Evolutionary conservation across 1,140 invertebrate genomes (phyloP), one percentile per base, ranked within the genome.

Genomic region (Paraescarpia echinospica): DNA sequence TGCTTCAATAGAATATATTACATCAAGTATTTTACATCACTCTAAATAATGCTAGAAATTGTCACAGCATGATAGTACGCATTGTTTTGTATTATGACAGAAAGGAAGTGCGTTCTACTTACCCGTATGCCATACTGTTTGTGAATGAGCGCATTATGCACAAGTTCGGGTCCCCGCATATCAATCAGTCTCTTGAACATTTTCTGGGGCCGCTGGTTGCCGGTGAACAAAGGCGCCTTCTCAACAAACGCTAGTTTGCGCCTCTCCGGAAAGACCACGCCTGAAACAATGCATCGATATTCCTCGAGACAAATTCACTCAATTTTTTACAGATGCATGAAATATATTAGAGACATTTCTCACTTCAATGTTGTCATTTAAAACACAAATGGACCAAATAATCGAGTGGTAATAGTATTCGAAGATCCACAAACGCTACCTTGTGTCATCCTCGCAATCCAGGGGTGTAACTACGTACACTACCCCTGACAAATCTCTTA

Each of bases 91-190:
- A 35, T 35, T 4, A 91, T 27, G 31, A 91, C 18, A 34, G 91
- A 93, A 93, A 34, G 91, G 91, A 93, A 51, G 22, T 31, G 90
- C 27, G 5, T n/a, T 88, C 92, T 90, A 96, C 96, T 96, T 97
- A 98, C 98, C 95, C 98, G 96, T 94, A 99, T 98, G 41, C 98
- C 99, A 97, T 97, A 99, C 94, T 99, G 98, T 94, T 98, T 97
- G 94, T 99, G 97, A 91, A 98, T 96, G 5, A 99, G 96, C 90
- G 97, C 97, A 95, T 98, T 99, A 94, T 99, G 98, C 90, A 98
- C 94, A 34, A 95, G 88, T 96, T 99, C 99, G 12, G 98, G 98
- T 0, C 99, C 99, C 95, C 98, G 97, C 97, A 99, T 98, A 35
- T 97, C 97, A 35, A 97, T 96, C 0, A 98, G 95, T 90, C 97